Conservation (phyloP, 2,888 invertebrate genomes). For the Tridacna gigas region DNA sequence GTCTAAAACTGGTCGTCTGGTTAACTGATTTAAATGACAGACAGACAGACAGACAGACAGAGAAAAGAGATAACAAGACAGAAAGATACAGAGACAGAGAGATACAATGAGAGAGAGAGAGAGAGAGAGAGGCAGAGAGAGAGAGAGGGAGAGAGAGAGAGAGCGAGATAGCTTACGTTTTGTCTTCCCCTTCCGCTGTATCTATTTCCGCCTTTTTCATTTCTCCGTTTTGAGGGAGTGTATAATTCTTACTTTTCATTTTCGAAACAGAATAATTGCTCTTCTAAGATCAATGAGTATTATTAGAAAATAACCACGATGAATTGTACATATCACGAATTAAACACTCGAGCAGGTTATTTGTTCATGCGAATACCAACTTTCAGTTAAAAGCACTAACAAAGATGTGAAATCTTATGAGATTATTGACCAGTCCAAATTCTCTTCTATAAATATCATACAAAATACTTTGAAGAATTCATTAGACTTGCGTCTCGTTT, state of each 20-base stretch:
- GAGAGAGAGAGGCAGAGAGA: constrained; percentile 45
- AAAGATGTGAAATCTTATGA: background rate
- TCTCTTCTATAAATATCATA: background rate
- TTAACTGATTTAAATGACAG: too few species aligned
- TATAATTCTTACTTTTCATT: constrained; percentile 2
- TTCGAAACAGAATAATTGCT: background rate
- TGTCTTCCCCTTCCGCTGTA: background rate
- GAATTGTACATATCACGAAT: too few species aligned
- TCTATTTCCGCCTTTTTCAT: background rate
- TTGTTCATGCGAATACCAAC: background rate
- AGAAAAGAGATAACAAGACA: constrained; percentile 36
- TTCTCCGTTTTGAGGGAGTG: background rate
- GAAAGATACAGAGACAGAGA: constrained; percentile 42
- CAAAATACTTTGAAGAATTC: background rate
- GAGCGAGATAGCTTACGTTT: constrained; percentile 24
- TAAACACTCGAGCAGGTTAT: too few species aligned
- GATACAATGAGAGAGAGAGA: constrained; percentile 35
- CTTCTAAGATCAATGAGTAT: background rate
- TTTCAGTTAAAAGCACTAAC: background rate
- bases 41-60: constrained; percentile 14
- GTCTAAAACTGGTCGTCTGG: too few species aligned
- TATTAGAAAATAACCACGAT: too few species aligned
- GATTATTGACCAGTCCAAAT: background rate
- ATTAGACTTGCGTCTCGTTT: background rate
- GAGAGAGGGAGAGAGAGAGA: constrained; percentile 45